A percentile compares a stretch with the other conserved stretches of the same genome.
phyloP scores from a whole-genome alignment of 2,888 invertebrate genomes.

The Cremastinae sp. region DNA sequence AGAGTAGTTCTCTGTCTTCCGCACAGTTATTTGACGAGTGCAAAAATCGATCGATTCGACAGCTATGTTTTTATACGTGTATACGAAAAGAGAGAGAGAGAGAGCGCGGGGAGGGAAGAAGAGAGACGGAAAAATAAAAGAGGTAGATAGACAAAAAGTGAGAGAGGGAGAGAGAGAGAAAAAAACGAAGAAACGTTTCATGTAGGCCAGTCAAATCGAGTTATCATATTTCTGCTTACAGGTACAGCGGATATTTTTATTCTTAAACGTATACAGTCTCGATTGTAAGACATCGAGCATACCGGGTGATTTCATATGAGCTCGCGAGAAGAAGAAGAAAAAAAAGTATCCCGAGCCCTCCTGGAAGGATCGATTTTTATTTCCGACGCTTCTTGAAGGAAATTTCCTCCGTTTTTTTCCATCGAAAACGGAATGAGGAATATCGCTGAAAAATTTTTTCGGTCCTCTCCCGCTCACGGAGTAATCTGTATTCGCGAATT shows the following conservation, averaged over 20 bases:
- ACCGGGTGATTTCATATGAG: too few species aligned
- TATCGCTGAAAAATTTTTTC: too few species aligned
- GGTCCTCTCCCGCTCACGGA: too few species aligned
- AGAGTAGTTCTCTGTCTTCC: conserved; percentile 9
- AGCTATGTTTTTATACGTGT: conserved; percentile 29
- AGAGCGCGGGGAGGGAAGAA: too few species aligned
- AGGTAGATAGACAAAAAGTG: conserved; percentile 15
- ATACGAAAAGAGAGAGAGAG: not conserved
- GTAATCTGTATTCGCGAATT: not conserved
- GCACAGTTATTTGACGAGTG: conserved; percentile 38
- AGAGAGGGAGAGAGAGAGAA: conserved; percentile 16
- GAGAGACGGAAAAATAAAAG: too few species aligned
- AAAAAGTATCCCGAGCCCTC: too few species aligned
- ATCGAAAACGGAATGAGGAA: too few species aligned
- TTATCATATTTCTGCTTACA: conserved; percentile 9
- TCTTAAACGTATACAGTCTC: conserved; percentile 1
- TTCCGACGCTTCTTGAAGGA: too few species aligned
- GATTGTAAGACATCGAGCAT: too few species aligned
- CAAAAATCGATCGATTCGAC: conserved; percentile 58
- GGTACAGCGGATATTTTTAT: conserved; percentile 29
- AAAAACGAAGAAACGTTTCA: conserved; percentile 33
- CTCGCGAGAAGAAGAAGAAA: too few species aligned
- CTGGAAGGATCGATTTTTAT: too few species aligned
- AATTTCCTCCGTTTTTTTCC: too few species aligned
- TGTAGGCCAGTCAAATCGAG: conserved; percentile 44